phyloP scores from a whole-genome alignment of 1,140 invertebrate species.

The Drosophila albomicans region DNA sequence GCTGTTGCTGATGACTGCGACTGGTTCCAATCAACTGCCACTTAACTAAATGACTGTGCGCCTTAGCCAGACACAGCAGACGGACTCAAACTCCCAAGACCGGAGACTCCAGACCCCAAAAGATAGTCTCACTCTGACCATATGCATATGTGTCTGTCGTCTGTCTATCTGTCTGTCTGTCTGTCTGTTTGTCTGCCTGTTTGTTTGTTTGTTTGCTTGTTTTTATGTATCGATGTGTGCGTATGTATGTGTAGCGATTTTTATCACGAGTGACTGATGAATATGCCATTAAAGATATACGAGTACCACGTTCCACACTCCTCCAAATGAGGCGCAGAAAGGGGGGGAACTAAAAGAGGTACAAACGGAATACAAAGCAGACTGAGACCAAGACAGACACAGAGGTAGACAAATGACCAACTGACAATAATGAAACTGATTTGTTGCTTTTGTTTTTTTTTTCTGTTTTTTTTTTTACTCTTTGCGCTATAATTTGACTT shows the following conservation, averaged over 20 bases:
- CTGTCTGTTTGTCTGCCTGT: not conserved
- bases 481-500: conserved; percentile 17
- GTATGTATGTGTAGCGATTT: conserved; percentile 53
- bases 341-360: conserved; percentile 10
- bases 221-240: conserved; percentile 38
- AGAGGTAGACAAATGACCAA: conserved; percentile 68
- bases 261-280: conserved; percentile 82
- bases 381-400: not conserved
- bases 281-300: conserved; percentile 82
- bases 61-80: conserved; percentile 57
- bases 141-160: conserved; percentile 12
- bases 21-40: conserved; percentile 82
- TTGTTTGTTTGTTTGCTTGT: no score
- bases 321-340: not conserved
- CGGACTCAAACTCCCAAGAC: conserved; percentile 28
- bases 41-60: conserved; percentile 82
- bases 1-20: conserved; percentile 59
- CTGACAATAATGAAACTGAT: conserved; percentile 72
- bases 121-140: conserved; percentile 16
- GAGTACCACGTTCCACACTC: conserved; percentile 45
- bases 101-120: conserved; percentile 18
- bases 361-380: conserved; percentile 41
- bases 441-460: conserved; percentile 43
- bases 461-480: conserved; percentile 18
- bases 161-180: conserved; percentile 1